Conservation (phyloP, 1,140 invertebrate species). For the Gonioctena quinquepunctata region DNA sequence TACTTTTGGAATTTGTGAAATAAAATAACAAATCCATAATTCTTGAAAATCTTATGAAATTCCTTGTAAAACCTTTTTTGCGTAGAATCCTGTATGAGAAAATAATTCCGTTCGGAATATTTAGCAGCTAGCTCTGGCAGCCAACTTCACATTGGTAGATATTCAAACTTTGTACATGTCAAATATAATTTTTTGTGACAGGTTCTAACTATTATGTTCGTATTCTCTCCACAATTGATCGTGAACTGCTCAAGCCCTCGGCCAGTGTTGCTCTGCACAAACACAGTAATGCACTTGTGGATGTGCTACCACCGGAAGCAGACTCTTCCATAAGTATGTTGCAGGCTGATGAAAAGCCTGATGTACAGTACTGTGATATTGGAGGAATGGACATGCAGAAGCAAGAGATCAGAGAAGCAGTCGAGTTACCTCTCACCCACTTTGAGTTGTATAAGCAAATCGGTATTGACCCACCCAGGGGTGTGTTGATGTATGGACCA, state of each 20-base stretch:
- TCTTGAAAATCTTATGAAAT: too few species aligned
- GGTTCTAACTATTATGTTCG: slow-evolving; percentile 93
- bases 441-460: slow-evolving; percentile 99
- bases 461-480: slow-evolving; percentile 93
- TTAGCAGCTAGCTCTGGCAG: too few species aligned
- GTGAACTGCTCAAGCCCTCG: slow-evolving; percentile 86
- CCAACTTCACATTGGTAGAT: too few species aligned
- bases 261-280: slow-evolving; percentile 92
- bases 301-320: slow-evolving; percentile 90
- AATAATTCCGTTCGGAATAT: too few species aligned
- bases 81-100: too few species aligned
- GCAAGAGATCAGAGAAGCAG: slow-evolving; percentile 98
- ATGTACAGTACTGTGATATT: slow-evolving; percentile 96
- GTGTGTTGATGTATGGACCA: slow-evolving; percentile 98
- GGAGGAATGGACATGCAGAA: slow-evolving; percentile 99
- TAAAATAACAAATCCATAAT: too few species aligned
- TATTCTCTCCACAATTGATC: slow-evolving; percentile 85
- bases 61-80: too few species aligned
- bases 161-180: neutral
- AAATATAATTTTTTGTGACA: slow-evolving; percentile 35
- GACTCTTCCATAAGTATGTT: slow-evolving; percentile 96
- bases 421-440: slow-evolving; percentile 96
- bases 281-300: slow-evolving; percentile 91
- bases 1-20: too few species aligned
- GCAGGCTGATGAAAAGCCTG: slow-evolving; percentile 97